phyloP scores from a whole-genome alignment of 2,888 invertebrate species.

The Luffia ferchaultella region DNA sequence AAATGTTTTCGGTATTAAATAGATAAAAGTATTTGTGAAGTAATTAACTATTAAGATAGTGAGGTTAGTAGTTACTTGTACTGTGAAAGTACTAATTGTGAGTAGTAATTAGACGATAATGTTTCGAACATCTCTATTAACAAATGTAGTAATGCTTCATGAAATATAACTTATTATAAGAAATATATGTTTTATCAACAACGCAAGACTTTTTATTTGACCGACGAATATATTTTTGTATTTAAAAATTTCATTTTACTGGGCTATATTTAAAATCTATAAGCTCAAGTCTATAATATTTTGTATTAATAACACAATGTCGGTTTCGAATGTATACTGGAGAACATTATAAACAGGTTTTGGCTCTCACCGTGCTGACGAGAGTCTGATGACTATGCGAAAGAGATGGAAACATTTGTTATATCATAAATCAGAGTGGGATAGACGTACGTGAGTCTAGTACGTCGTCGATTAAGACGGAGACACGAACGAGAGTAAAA shows the following conservation, averaged over 20 bases:
- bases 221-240: no score
- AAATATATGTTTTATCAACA: no score
- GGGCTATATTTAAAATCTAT: no score
- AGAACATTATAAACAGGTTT: conserved; percentile 1
- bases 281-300: neutral
- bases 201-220: no score
- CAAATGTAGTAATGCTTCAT: no score
- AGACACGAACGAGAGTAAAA: neutral
- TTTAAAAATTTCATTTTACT: no score
- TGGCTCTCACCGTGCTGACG: conserved; percentile 1
- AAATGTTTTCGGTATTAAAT: conserved; percentile 3
- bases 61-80: neutral
- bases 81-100: neutral
- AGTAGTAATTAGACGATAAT: no score
- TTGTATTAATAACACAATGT: neutral
- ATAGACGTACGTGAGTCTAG: neutral
- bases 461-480: neutral
- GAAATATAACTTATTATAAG: no score
- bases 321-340: neutral
- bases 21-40: neutral
- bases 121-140: no score
- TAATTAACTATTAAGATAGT: neutral
- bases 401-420: neutral
- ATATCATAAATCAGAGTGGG: neutral
- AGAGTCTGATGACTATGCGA: neutral